A percentile compares a stretch with the other conserved stretches of the same genome.
These are phyloP conservation scores for Mechanitis messenoides DNA, from an alignment of 2,888 invertebrate species.

Conservation along the genomic window DNA sequence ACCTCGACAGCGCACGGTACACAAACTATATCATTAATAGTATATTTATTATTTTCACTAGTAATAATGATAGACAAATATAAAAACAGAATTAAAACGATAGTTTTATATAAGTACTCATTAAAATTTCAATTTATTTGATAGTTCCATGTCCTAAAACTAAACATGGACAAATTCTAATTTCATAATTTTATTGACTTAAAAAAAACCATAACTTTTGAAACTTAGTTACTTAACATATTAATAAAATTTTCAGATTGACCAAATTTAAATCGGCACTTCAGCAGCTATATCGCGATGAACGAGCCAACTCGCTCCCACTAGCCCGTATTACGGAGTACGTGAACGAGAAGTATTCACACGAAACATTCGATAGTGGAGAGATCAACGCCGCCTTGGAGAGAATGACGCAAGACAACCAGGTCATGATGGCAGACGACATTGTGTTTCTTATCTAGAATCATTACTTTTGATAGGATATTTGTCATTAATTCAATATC, in stretches of 20 bases:
- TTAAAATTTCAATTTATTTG: too few relatives aligned
- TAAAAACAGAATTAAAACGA: too few relatives aligned
- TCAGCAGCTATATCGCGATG: slow-evolving; percentile 85
- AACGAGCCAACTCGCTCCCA: slow-evolving; percentile 85
- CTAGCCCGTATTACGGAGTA: slow-evolving; percentile 79
- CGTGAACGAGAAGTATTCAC: slow-evolving; percentile 78
- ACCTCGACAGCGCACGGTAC: slow-evolving; percentile 48
- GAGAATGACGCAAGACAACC: slow-evolving; percentile 92
- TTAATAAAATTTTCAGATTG: slow-evolving; percentile 55
- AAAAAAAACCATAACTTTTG: too few relatives aligned
- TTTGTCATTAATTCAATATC: too few relatives aligned
- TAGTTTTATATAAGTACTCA: too few relatives aligned
- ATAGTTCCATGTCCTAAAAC: too few relatives aligned
- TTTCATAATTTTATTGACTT: too few relatives aligned
- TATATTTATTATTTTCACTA: too few relatives aligned
- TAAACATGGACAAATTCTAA: too few relatives aligned
- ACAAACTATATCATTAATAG: too few relatives aligned
- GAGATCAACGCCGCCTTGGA: slow-evolving; percentile 89
- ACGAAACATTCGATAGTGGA: slow-evolving; percentile 76
- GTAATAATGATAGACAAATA: too few relatives aligned
- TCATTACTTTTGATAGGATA: too few relatives aligned
- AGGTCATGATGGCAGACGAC: slow-evolving; percentile 92
- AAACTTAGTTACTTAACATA: not conserved
- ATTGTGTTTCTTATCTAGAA: slow-evolving; percentile 84
- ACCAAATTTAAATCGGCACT: slow-evolving; percentile 83